These are phyloP conservation scores for Panorpa germanica DNA, from an alignment of 2,888 invertebrate species.

Conservation along the genomic window DNA sequence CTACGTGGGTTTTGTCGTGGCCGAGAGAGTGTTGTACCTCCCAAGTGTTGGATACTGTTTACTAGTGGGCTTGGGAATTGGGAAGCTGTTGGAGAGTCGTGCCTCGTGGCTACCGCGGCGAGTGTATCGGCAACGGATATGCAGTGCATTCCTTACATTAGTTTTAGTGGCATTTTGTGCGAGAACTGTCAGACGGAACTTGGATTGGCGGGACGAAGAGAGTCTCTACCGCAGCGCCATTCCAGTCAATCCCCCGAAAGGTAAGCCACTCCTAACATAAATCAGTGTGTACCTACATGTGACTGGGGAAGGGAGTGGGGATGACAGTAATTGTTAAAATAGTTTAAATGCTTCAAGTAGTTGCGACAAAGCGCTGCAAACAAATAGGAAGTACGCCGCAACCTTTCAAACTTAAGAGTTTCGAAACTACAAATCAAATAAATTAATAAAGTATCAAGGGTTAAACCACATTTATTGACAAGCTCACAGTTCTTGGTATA, in stretches of 20 bases:
- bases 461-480: too few relatives aligned
- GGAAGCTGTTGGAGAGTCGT: constrained; percentile 20
- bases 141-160: constrained; percentile 24
- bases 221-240: constrained; percentile 81
- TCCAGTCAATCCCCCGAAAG: constrained; percentile 92
- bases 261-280: constrained; percentile 29
- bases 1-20: constrained; percentile 96
- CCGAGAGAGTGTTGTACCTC: constrained; percentile 87
- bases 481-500: too few relatives aligned
- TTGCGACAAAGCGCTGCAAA: too few relatives aligned
- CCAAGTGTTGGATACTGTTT: constrained; percentile 93
- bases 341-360: too few relatives aligned
- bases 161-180: constrained; percentile 50
- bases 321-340: too few relatives aligned
- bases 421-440: too few relatives aligned
- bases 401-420: too few relatives aligned
- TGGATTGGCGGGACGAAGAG: constrained; percentile 88
- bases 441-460: too few relatives aligned
- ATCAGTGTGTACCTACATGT: too few relatives aligned
- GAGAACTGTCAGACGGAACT: constrained; percentile 64
- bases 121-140: constrained; percentile 18
- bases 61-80: constrained; percentile 57
- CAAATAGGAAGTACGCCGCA: too few relatives aligned
- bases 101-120: too few relatives aligned
- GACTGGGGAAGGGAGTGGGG: too few relatives aligned